Percentiles rank a stretch among this genome's conserved stretches.
phyloP scores from a whole-genome alignment of 2,113 vertebrate genomes.

The Saimiri boliviensis region DNA sequence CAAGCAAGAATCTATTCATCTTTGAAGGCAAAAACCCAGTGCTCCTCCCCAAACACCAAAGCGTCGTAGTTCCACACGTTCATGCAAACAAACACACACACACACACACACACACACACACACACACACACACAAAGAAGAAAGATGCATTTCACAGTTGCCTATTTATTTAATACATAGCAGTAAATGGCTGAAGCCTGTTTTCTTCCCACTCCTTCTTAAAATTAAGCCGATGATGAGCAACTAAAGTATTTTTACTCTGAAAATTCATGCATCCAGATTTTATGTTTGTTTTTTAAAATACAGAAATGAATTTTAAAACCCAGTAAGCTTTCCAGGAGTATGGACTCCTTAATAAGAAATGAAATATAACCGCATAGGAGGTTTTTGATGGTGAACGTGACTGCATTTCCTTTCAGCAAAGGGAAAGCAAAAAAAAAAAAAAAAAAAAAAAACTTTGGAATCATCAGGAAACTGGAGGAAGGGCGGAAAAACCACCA shows the following conservation, averaged over 20 bases:
- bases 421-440: background rate
- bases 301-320: background rate
- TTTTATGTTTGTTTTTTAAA: background rate
- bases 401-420: background rate
- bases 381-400: background rate
- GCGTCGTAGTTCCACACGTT: background rate
- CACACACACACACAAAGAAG: background rate
- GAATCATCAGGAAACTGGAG: background rate
- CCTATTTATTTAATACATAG: background rate
- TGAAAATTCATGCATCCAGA: background rate
- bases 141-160: conserved; percentile 19
- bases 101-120: too few species aligned
- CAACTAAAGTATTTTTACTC: conserved; percentile 5
- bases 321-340: background rate
- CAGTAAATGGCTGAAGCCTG: conserved; percentile 3
- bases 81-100: too few species aligned
- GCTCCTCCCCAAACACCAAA: conserved; percentile 11
- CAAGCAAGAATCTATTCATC: background rate
- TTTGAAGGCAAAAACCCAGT: background rate
- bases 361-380: background rate
- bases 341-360: background rate
- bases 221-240: conserved; percentile 23
- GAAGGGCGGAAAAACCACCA: background rate
- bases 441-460: background rate
- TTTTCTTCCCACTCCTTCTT: background rate